Conservation (phyloP, 2,888 invertebrate species). For the Drosophila neotestacea region DNA sequence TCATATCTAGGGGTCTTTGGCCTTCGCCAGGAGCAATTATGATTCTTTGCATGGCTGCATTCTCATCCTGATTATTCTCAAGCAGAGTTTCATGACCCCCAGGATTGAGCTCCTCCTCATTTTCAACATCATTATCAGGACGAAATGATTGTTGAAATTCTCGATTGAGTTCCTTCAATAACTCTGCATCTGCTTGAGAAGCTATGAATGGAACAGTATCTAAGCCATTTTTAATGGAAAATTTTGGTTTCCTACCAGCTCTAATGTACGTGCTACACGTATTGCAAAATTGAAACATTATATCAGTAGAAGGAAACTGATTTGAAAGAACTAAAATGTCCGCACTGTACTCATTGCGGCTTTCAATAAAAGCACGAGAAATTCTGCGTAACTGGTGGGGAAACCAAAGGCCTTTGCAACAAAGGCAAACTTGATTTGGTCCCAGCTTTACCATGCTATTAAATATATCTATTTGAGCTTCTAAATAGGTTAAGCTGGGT, state of each 20-base stretch:
- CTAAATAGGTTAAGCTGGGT: background rate
- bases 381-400: too few relatives aligned
- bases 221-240: too few relatives aligned
- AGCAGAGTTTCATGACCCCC: slow-evolving; percentile 41
- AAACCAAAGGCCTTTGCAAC: too few relatives aligned
- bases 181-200: background rate
- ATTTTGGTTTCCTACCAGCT: too few relatives aligned
- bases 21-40: slow-evolving; percentile 42
- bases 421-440: too few relatives aligned
- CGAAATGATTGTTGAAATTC: slow-evolving; percentile 8
- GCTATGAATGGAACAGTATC: slow-evolving; percentile 3
- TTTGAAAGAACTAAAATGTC: too few relatives aligned
- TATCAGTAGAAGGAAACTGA: too few relatives aligned
- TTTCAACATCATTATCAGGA: slow-evolving; percentile 15
- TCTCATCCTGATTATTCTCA: slow-evolving; percentile 35
- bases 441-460: too few relatives aligned
- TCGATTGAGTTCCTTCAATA: background rate
- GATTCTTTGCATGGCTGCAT: slow-evolving; percentile 25
- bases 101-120: slow-evolving; percentile 5
- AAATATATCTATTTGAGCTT: background rate
- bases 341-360: too few relatives aligned
- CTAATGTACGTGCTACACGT: too few relatives aligned
- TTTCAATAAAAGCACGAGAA: too few relatives aligned
- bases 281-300: too few relatives aligned
- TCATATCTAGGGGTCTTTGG: slow-evolving; percentile 26